Evolutionary conservation across 2,113 vertebrate genomes (phyloP).

Genomic region (Psophia crepitans): DNA sequence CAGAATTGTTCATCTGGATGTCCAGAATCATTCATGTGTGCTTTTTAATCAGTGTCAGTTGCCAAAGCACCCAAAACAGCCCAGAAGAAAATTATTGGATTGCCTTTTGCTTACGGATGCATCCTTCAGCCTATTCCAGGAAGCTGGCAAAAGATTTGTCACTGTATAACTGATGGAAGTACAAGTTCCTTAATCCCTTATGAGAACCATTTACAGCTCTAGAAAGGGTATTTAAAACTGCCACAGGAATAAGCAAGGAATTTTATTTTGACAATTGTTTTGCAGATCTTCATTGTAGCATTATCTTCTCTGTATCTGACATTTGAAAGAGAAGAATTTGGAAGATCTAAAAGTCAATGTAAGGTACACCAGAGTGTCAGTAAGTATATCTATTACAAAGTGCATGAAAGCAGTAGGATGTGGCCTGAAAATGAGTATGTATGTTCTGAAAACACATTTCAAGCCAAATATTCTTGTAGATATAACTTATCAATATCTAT

Average conservation of each 20-base stretch:
- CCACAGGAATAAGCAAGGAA: neutral
- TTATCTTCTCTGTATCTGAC: neutral
- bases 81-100: neutral
- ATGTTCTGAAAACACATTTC: neutral
- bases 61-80: neutral
- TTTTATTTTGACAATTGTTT: neutral
- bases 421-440: neutral
- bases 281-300: neutral
- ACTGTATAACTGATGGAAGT: neutral
- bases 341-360: neutral
- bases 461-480: neutral
- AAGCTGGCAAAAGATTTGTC: neutral
- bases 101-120: neutral
- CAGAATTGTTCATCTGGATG: neutral
- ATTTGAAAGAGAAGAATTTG: neutral
- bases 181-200: neutral
- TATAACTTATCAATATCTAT: neutral
- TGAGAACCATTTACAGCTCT: neutral
- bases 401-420: neutral
- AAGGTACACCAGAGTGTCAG: neutral
- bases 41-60: neutral
- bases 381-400: neutral
- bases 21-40: neutral
- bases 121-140: neutral
- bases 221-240: neutral